Evolutionary conservation across 2,888 invertebrate species (phyloP).

Genomic region (Homarus gammarus): DNA sequence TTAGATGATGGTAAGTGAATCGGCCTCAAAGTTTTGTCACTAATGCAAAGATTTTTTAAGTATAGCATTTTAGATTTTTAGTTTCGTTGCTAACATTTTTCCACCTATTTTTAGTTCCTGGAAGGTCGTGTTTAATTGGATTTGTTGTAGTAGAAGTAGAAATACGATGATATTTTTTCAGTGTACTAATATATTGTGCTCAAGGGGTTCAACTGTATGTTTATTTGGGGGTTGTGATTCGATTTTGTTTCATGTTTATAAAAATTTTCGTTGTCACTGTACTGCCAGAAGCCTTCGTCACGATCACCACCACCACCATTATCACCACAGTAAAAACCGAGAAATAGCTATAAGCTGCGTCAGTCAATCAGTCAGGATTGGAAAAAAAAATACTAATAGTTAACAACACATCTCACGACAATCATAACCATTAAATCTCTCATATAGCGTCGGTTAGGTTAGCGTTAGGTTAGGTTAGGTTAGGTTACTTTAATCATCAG

Average conservation of each 20-base stretch:
- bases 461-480: no score
- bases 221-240: neutral
- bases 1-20: no score
- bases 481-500: no score
- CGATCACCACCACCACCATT: neutral
- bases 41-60: no score
- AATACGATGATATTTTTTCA: neutral
- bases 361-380: neutral
- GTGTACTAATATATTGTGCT: neutral
- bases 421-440: neutral
- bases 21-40: no score
- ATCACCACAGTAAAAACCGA: neutral
- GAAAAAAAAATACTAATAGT: neutral
- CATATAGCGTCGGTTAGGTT: no score
- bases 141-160: no score
- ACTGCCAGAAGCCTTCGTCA: neutral
- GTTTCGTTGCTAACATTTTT: no score
- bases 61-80: no score
- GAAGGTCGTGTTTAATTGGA: no score
- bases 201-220: neutral
- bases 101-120: no score
- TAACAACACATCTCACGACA: neutral
- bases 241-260: neutral
- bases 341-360: neutral
- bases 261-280: neutral